phyloP scores from a whole-genome alignment of 1,140 invertebrate species.

The Aporrectodea caliginosa region DNA sequence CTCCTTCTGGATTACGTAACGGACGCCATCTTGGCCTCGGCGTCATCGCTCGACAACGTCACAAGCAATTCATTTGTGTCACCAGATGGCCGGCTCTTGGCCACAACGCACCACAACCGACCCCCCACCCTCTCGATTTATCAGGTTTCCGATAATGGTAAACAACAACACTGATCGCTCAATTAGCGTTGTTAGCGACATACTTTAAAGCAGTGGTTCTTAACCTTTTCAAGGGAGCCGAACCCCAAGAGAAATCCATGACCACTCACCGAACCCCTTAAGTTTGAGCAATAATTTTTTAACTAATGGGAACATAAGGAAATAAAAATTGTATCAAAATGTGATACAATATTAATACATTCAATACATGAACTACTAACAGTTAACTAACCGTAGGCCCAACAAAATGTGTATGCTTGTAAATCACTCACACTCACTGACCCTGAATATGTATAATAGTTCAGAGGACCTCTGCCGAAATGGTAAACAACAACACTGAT shows the following conservation, averaged over 20 bases:
- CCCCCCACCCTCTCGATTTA: slow-evolving; percentile 68
- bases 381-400: too few species aligned
- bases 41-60: slow-evolving; percentile 57
- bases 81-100: slow-evolving; percentile 68
- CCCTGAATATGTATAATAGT: too few species aligned
- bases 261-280: too few species aligned
- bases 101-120: slow-evolving; percentile 66
- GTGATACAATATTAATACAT: too few species aligned
- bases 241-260: too few species aligned
- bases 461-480: too few species aligned
- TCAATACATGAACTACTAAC: too few species aligned
- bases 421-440: too few species aligned
- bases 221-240: neutral
- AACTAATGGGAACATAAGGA: neutral
- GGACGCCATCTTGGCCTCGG: slow-evolving; percentile 67
- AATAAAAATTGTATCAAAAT: neutral
- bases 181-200: neutral
- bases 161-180: neutral
- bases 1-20: slow-evolving; percentile 73
- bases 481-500: slow-evolving; percentile 41
- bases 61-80: slow-evolving; percentile 66
- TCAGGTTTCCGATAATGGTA: slow-evolving; percentile 62
- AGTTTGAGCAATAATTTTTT: neutral
- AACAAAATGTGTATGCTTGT: too few species aligned
- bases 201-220: neutral